phyloP scores from a whole-genome alignment of 2,113 vertebrate species.

The Megalops atlanticus region DNA sequence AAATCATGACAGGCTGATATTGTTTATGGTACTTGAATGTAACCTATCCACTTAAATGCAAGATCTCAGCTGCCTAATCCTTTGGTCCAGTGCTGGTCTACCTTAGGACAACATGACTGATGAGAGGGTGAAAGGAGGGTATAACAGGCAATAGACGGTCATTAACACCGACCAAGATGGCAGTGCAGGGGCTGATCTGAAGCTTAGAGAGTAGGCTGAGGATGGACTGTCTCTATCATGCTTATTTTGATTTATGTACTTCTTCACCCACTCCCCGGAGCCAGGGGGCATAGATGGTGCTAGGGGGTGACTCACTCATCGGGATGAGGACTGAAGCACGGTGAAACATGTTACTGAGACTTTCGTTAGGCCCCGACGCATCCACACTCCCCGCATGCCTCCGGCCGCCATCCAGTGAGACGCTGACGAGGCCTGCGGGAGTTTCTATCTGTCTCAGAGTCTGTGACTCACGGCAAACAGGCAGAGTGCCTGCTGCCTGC shows the following conservation, averaged over 20 bases:
- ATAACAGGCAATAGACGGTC: too few species aligned
- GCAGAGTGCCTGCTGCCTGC: not conserved
- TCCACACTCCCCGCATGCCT: not conserved
- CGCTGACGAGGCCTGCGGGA: slow-evolving; percentile 33
- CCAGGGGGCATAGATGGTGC: not conserved
- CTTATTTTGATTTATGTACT: not conserved
- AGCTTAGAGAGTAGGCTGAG: too few species aligned
- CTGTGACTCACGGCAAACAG: slow-evolving; percentile 28
- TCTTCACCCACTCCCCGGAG: not conserved
- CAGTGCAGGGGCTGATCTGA: not conserved
- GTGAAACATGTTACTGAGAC: slow-evolving; percentile 44
- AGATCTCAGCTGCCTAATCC: too few species aligned
- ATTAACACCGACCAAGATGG: not conserved
- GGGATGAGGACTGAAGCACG: not conserved
- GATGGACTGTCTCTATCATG: not conserved
- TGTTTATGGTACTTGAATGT: too few species aligned
- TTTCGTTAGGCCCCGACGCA: slow-evolving; percentile 27
- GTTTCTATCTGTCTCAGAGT: slow-evolving; percentile 27
- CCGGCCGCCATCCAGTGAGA: not conserved
- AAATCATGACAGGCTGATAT: too few species aligned
- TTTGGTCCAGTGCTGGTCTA: too few species aligned
- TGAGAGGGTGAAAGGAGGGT: not conserved
- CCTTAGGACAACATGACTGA: too few species aligned
- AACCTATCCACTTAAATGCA: too few species aligned
- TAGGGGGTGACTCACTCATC: not conserved